Percentiles rank a stretch among this genome's conserved stretches.
Conservation (phyloP, 2,797 vertebrate species). For the Coregonus ussuriensis region DNA sequence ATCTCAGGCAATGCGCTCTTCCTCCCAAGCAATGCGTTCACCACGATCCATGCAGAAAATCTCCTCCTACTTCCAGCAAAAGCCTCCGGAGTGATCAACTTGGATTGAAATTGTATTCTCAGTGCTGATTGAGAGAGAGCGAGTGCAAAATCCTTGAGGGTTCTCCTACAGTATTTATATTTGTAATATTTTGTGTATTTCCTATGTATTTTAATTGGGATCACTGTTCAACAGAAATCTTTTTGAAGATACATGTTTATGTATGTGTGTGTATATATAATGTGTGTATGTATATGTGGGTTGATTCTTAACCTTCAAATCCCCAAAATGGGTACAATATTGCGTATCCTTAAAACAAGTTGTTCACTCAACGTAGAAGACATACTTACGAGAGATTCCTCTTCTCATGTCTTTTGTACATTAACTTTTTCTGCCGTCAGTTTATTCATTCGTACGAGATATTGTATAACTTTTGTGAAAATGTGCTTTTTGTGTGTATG, state of each 20-base stretch:
- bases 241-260: background rate
- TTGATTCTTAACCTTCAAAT: background rate
- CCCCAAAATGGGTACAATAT: conserved; percentile 6
- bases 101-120: background rate
- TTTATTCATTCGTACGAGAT: too few species aligned
- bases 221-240: background rate
- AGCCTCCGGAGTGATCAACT: conserved; percentile 66
- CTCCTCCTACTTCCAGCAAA: conserved; percentile 87
- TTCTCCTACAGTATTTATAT: background rate
- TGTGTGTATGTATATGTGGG: too few species aligned
- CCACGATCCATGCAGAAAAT: conserved; percentile 90
- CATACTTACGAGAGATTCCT: background rate
- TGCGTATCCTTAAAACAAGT: conserved; percentile 1
- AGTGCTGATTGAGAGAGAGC: background rate
- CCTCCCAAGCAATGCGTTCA: conserved; percentile 59
- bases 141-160: conserved; percentile 1
- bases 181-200: conserved; percentile 26
- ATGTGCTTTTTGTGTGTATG: too few species aligned
- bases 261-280: too few species aligned
- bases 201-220: conserved; percentile 13
- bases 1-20: conserved; percentile 43
- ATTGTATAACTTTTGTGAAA: too few species aligned
- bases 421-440: background rate
- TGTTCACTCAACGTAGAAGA: background rate
- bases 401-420: conserved; percentile 1